A percentile compares a stretch with the other conserved stretches of the same genome.
phyloP scores from a whole-genome alignment of 2,113 vertebrate species.

The Acinonyx jubatus region DNA sequence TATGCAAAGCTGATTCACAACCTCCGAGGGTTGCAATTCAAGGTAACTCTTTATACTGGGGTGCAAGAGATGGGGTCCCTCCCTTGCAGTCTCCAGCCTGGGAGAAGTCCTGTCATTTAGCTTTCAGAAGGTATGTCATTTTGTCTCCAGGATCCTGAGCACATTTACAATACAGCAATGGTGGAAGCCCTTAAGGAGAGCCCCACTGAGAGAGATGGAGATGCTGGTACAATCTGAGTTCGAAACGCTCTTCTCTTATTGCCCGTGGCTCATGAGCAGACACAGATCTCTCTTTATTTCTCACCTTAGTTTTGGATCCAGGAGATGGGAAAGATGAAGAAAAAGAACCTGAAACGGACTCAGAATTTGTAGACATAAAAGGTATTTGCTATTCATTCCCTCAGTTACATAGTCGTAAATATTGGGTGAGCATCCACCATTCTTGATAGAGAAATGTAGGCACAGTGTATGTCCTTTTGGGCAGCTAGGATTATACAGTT shows the following conservation, averaged over 20 bases:
- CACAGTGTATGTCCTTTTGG: background rate
- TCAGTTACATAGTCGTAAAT: background rate
- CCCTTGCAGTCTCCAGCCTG: background rate
- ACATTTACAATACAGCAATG: constrained; percentile 52
- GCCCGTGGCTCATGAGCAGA: background rate
- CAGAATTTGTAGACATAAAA: constrained; percentile 40
- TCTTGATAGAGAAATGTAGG: background rate
- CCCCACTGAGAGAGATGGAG: constrained; percentile 68
- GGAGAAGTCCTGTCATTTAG: background rate
- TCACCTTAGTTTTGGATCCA: constrained; percentile 84
- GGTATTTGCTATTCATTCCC: constrained; percentile 56
- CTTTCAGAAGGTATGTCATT: constrained; percentile 15
- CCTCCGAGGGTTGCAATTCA: constrained; percentile 83
- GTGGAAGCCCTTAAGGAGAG: constrained; percentile 37
- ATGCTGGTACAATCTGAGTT: constrained; percentile 78
- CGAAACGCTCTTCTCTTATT: background rate
- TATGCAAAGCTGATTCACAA: constrained; percentile 89
- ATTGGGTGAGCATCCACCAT: background rate
- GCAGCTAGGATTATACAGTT: background rate
- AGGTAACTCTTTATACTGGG: constrained; percentile 68
- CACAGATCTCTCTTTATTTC: constrained; percentile 52
- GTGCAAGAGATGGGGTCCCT: rapidly evolving
- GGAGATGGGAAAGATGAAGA: constrained; percentile 79
- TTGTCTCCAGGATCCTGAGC: constrained; percentile 70
- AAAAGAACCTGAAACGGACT: constrained; percentile 55